Evolutionary conservation across 2,888 invertebrate genomes (phyloP), one percentile per base, ranked within the genome.

Genomic region (Troides helena): DNA sequence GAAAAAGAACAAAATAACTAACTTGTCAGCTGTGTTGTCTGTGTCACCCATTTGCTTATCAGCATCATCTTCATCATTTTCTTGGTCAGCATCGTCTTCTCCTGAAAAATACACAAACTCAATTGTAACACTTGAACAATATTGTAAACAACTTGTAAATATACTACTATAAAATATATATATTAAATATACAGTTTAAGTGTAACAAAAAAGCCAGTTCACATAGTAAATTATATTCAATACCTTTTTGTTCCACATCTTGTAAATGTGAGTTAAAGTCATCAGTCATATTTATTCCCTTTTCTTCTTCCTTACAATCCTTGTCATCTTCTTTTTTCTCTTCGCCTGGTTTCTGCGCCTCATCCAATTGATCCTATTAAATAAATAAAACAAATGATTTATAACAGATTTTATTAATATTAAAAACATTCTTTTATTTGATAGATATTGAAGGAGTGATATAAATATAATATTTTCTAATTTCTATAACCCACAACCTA

Each of bases 21-120:
- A 92, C 88, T 96, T 95, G 72, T 98, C 97, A 2, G 96, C 96
- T n/a, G 95, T 96, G 78, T 96, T 95, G 73, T 96, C 97, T 0
- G 97, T 97, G 70, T 99, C 98, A 30, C 99, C 99, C 98, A 99
- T 98, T 93, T 99, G 96, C 83, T 99, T 98, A 75, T 99, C 98
- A 3, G 96, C 93, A 76, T 99, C 97, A 25, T 97, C 96, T 72
- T 96, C 94, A 43, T 96, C 95, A 18, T 96, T 94, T 18, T 96
- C 89, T 74, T 92, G 93, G 0, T 94, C 92, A 0, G 94, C 94
- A 30, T 95, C 94, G 6, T 95, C 95, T 0, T 85, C 88, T 70
- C 94, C 94, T 88, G 25, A n/a, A 69, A 39, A 46, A 46, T 14
- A 46, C 12, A 46, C 46, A 14, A 4, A 2, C 46, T 46, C 39